Conservation (phyloP, 2,797 vertebrate genomes). For the Pogoniulus pusillus region DNA sequence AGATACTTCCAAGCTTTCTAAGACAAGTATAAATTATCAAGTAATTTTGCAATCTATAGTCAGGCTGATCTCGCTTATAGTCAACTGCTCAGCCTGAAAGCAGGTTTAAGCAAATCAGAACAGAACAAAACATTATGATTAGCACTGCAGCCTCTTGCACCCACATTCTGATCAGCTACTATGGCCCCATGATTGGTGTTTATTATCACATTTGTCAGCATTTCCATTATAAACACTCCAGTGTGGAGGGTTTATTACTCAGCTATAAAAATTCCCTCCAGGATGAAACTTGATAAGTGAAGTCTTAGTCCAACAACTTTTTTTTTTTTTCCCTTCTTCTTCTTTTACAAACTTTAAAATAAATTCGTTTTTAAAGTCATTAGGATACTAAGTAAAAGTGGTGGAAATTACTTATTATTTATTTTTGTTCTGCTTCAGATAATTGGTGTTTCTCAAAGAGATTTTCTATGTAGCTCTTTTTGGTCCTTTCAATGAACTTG, state of each 20-base stretch:
- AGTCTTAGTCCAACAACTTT: background rate
- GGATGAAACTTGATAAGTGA: slow-evolving; percentile 53
- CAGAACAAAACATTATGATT: slow-evolving; percentile 60
- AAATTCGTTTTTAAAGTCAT: slow-evolving; percentile 20
- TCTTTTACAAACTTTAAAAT: slow-evolving; percentile 33
- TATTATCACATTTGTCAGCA: slow-evolving; percentile 60
- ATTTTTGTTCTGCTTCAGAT: background rate
- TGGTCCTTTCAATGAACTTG: background rate
- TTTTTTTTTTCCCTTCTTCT: background rate
- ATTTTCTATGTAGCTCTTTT: background rate
- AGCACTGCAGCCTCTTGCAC: slow-evolving; percentile 7
- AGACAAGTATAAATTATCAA: slow-evolving; percentile 74
- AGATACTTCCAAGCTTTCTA: slow-evolving; percentile 64
- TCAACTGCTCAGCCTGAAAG: slow-evolving; percentile 43
- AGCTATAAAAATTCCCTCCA: slow-evolving; percentile 50
- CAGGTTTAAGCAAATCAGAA: slow-evolving; percentile 61
- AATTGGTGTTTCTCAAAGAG: background rate
- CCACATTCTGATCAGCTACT: slow-evolving; percentile 46
- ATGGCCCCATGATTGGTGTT: slow-evolving; percentile 43
- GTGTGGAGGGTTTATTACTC: slow-evolving; percentile 48
- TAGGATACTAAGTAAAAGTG: background rate
- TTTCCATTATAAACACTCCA: slow-evolving; percentile 62
- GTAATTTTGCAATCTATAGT: slow-evolving; percentile 49
- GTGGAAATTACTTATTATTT: background rate
- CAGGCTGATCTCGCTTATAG: slow-evolving; percentile 47